phyloP scores from a whole-genome alignment of 1,140 invertebrate genomes.

The Drosophila paulistorum region DNA sequence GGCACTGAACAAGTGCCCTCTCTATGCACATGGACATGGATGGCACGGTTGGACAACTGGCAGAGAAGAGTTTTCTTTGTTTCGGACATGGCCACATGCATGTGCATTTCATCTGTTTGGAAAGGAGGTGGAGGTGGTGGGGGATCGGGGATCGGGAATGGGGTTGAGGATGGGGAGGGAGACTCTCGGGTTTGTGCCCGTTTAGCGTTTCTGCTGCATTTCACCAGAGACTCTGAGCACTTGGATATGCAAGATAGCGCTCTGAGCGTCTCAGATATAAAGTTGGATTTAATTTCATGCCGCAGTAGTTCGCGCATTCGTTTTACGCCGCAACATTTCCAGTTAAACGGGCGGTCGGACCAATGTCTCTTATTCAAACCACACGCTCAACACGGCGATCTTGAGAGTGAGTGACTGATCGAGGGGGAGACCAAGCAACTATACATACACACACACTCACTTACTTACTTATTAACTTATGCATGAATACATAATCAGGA shows the following conservation, averaged over 20 bases:
- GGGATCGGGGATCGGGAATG: too few relatives aligned
- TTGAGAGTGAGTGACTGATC: neutral
- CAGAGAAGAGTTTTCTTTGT: conserved; percentile 75
- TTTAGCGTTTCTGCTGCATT: conserved; percentile 41
- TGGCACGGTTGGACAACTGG: conserved; percentile 74
- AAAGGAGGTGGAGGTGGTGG: too few relatives aligned
- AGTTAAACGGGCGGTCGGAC: conserved; percentile 58
- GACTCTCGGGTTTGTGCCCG: conserved; percentile 2
- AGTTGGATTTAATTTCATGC: conserved; percentile 82
- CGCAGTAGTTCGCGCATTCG: conserved; percentile 81
- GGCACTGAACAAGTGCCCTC: conserved; percentile 79
- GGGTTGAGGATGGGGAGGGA: neutral
- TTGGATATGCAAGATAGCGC: conserved; percentile 80
- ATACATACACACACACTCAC: neutral
- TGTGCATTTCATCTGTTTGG: conserved; percentile 66
- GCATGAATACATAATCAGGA: conserved; percentile 77
- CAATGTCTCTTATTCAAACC: conserved; percentile 62
- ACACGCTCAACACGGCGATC: conserved; percentile 43
- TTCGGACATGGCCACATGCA: conserved; percentile 72
- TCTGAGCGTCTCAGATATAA: conserved; percentile 46
- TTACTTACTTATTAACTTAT: conserved; percentile 60
- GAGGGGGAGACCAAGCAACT: neutral
- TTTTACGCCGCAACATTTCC: conserved; percentile 73
- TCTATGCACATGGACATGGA: conserved; percentile 71
- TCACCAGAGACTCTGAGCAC: conserved; percentile 47